Percentiles rank a stretch among this genome's conserved stretches.
Evolutionary conservation across 2,888 invertebrate species (phyloP).

Genomic region (Metallyticus violacea): DNA sequence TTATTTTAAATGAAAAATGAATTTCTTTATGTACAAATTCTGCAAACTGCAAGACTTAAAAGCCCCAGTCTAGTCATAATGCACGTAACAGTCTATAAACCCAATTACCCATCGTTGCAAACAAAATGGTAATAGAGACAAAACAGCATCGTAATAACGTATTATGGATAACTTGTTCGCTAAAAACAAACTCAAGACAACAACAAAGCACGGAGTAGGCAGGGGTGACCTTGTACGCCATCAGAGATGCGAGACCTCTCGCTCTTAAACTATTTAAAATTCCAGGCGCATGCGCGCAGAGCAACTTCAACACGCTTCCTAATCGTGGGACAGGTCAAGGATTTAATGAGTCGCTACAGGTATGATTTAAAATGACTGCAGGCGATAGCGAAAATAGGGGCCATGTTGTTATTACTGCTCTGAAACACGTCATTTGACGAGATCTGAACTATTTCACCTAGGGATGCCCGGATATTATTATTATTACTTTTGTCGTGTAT

Average conservation of each 20-base stretch:
- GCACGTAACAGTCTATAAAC: too few relatives aligned
- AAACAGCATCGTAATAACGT: too few relatives aligned
- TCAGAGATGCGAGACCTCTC: background rate
- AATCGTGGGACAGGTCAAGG: constrained; percentile 12
- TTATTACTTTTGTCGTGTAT: too few relatives aligned
- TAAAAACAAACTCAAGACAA: background rate
- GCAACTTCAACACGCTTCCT: background rate
- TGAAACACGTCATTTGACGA: background rate
- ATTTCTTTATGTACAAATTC: too few relatives aligned
- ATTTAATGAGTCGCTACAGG: background rate
- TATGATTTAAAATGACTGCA: background rate
- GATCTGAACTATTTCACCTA: background rate
- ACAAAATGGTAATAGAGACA: too few relatives aligned
- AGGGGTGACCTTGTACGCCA: background rate
- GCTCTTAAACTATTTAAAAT: background rate
- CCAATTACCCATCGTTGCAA: too few relatives aligned
- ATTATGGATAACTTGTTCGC: too few relatives aligned
- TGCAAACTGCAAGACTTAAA: too few relatives aligned
- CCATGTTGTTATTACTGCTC: background rate
- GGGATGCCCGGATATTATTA: too few relatives aligned
- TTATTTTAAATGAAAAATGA: too few relatives aligned
- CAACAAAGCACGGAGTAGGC: background rate
- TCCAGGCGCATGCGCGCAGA: background rate
- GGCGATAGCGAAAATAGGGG: background rate
- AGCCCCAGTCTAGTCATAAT: too few relatives aligned